Evolutionary conservation across 2,888 invertebrate genomes (phyloP), one percentile per base, ranked within the genome.

Genomic region (Norana najaformis): DNA sequence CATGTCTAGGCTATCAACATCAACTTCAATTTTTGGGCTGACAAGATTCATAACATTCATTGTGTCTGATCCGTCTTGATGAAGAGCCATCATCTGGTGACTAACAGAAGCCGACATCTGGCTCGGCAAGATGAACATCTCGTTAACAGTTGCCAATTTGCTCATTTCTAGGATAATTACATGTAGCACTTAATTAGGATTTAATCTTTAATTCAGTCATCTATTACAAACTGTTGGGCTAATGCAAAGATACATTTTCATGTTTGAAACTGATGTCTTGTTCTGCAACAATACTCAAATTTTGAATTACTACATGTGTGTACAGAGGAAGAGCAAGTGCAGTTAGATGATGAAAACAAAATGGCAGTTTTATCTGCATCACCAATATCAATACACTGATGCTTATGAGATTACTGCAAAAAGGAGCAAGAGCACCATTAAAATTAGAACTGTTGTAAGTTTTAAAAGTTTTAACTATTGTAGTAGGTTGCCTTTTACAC

Each of bases 121-220:
- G 69, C 69, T 69, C 8, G 69, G 69, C 69, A 69, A 69, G 30
- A 69, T 30, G 69, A 69, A 69, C 69, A 69, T 69, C 69, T 69
- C 69, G 69, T 69, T 69, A 69, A 69, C 69, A 69, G 69, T 69
- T 69, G 69, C 69, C 69, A 69, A n/a, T 69, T 69, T 69, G 69
- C 69, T 69, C 69, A 69, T 69, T 69, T 69, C 69, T 69, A 69
- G 30, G n/a, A 69, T n/a, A 69, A 69, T n/a, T 30, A 69, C 69
- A 69, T 69, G 69, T n/a, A 30, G 11, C 69, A 69, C n/a, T 69
- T 69, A 69, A 69, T 69, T 69, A 69, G 69, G 69, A 69, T n/a
- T 69, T 69, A 69, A 69, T 69, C 69, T n/a, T 30, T 0, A n/a
- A 69, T 69, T 47, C 23, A 23, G 23, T 47, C 47, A 47, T 5